Percentiles rank a stretch among this genome's conserved stretches.
These are phyloP conservation scores for Natator depressus DNA, from an alignment of 2,113 vertebrate genomes.

Conservation along the genomic window DNA sequence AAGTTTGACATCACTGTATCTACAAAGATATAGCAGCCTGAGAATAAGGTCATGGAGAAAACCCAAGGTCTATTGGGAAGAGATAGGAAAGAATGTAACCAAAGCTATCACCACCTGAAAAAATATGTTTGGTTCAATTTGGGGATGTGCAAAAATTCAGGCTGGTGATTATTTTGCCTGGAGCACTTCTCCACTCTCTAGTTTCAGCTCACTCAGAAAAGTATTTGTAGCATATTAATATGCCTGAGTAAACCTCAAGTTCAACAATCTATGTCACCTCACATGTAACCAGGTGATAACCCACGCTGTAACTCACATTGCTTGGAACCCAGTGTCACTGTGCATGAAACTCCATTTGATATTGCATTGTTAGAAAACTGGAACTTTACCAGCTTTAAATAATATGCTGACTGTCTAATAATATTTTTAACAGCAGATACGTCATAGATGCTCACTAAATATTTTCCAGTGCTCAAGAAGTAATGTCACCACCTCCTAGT, in stretches of 20 bases:
- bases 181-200: background rate
- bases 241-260: background rate
- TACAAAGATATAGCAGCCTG: background rate
- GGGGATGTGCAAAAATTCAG: background rate
- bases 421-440: constrained; percentile 34
- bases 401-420: background rate
- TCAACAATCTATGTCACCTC: background rate
- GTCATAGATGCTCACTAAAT: background rate
- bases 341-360: constrained; percentile 6
- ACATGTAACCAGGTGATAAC: background rate
- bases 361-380: background rate
- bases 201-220: background rate
- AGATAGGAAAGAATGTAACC: background rate
- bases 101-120: background rate
- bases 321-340: background rate
- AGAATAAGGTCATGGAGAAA: background rate
- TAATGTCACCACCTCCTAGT: background rate
- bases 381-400: background rate
- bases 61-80: background rate
- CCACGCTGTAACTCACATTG: background rate
- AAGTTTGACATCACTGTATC: background rate
- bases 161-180: background rate
- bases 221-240: background rate
- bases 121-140: background rate
- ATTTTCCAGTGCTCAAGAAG: background rate